Evolutionary conservation across 2,113 vertebrate genomes (phyloP), one percentile per base, ranked within the genome.

Genomic region (Eurystomus gularis): DNA sequence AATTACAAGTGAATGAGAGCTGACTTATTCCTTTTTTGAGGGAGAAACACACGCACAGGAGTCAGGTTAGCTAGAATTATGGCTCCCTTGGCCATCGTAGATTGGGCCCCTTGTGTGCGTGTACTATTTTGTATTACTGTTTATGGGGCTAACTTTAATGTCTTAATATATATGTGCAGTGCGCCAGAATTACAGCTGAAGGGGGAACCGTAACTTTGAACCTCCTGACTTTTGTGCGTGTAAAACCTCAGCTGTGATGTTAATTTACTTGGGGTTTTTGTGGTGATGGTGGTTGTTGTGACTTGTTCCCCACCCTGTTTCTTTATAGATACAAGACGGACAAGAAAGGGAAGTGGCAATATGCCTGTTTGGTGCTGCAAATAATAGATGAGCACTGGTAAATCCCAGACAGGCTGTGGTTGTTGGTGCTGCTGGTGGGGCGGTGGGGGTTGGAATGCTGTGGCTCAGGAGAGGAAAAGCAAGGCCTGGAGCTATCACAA

Each of bases 131-230:
- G 95, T 93, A 52, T 85, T 92, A 69, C 87, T 94, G 93, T 97
- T 97, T 95, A 95, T 96, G 96, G 96, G 95, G 93, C 95, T 96
- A 97, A 94, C 96, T 95, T 96, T 95, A 96, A 96, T 96, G 96
- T 93, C 96, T 96, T 96, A 96, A 96, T 97, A 96, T 97, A 97
- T 95, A 96, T 88, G 96, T 93, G 94, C 92, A 51, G 88, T 35
- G 94, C 79, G 93, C 84, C 82, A 89, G 93, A 97, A 52, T 97
- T 96, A 97, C 88, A 86, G 95, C 96, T 88, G 93, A 75, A 92
- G 85, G 68, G 96, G 96, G 96, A 94, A 91, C 87, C 65, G 52
- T 97, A 95, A 96, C 92, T 96, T 91, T 92, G 96, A 96, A 95
- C 82, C 86, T 78, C 92, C 91, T 88, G 91, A 86, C 91, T 95